Evolutionary conservation across 2,797 vertebrate species (phyloP).

Genomic region (Petrocephalus sullivani): DNA sequence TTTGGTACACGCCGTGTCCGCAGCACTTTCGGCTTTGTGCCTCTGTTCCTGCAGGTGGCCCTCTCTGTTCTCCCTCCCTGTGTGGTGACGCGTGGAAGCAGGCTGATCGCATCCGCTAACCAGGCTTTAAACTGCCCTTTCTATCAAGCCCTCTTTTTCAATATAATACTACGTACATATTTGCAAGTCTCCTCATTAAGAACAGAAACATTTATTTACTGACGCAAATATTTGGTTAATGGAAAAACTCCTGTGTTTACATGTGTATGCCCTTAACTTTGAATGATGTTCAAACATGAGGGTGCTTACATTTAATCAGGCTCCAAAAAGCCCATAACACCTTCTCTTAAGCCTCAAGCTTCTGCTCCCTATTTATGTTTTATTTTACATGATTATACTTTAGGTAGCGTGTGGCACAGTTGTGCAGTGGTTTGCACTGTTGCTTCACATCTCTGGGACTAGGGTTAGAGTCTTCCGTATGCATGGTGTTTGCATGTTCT

Average conservation of each 20-base stretch:
- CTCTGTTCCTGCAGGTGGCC: not conserved
- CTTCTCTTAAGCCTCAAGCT: not conserved
- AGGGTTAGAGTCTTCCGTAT: no score
- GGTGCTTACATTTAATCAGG: constrained; percentile 5
- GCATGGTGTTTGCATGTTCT: no score
- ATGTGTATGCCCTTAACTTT: not conserved
- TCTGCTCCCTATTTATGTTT: not conserved
- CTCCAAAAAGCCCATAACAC: not conserved
- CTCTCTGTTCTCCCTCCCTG: not conserved
- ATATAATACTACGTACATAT: not conserved
- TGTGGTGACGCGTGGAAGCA: not conserved
- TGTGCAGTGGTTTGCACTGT: no score
- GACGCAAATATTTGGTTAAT: not conserved
- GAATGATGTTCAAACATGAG: not conserved
- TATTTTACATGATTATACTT: not conserved
- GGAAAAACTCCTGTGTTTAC: not conserved
- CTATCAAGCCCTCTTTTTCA: not conserved
- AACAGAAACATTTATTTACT: not conserved
- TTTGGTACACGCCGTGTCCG: not conserved
- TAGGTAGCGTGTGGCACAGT: not conserved
- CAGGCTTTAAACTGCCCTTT: not conserved
- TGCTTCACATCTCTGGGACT: not conserved
- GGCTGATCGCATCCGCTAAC: not conserved
- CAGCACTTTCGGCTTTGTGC: not conserved
- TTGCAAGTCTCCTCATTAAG: not conserved